Base-by-base conservation (phyloP, 2,113 vertebrate species). In the Pteropus alecto region DNA sequence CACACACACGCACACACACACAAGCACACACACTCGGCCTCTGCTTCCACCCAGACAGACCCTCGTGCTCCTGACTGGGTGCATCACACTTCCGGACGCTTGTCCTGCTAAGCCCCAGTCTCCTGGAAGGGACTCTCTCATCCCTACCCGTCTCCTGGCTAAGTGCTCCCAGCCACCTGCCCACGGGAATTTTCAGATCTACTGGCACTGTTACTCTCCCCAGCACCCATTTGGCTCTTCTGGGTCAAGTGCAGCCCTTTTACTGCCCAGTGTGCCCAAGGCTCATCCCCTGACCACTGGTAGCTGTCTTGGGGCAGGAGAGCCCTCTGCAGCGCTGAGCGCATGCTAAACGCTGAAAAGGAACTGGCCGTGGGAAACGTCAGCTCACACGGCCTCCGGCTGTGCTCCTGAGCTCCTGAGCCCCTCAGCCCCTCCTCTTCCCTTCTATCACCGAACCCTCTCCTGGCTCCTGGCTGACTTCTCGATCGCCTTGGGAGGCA, bases 221-320 rank as follows among this genome's bases (percentile, higher is more conserved):
- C 4, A 0, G 26, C 26, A 67, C 54, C 28, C 41, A 9, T 35
- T 14, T 14, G 6, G 19, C 1, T 70, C 48, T 56, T 76, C 65
- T 16, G 18, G 79, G 35, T 48, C 70, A 43, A 0, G 0, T 26
- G 7, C 6, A 6, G 60, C 56, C 51, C 54, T 56, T 54, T 68
- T 10, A 2, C 67, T 13, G 19, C 28, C 56, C n/a, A 13, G 3
- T 0, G 51, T 22, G 24, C 38, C 12, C 4, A 24, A 16, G 61
- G 12, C 33, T 74, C 48, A n/a, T 38, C 13, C 35, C 10, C 13
- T 0, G 5, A 9, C 33, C 16, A 2, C 10, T 1, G 22, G 41
- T 63, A 35, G 63, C 79, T 7, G 11, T 1, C 4, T 4, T 22
- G n/a, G 68, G 48, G 4, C 14, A 0, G 41, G 33, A 35, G n/a